Conservation (phyloP, 2,888 invertebrate genomes). For the Pseudococcus jackbeardsleyi region DNA sequence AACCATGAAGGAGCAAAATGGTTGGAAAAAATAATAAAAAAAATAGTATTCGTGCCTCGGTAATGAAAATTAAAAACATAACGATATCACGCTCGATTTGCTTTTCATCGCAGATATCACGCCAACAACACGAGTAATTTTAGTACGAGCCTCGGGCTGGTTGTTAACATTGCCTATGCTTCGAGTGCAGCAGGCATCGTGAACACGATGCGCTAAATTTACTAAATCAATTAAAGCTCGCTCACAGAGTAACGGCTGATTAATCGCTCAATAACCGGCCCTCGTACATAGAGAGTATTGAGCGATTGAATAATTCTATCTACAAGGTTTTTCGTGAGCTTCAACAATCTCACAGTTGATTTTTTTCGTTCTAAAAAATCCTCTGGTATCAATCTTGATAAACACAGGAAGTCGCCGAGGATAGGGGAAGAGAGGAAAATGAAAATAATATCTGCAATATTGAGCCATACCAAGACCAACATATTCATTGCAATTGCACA, state of each 20-base stretch:
- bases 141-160: slow-evolving; percentile 6
- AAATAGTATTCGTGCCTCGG: slow-evolving; percentile 41
- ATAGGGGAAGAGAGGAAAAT: not conserved
- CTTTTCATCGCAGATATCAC: slow-evolving; percentile 33
- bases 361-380: not conserved
- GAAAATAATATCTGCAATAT: not conserved
- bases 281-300: not conserved
- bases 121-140: slow-evolving; percentile 47
- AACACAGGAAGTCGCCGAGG: not conserved
- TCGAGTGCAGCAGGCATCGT: slow-evolving; percentile 45
- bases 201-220: slow-evolving; percentile 54
- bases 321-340: slow-evolving; percentile 4
- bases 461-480: not conserved
- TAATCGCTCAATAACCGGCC: slow-evolving; percentile 41
- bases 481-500: not conserved
- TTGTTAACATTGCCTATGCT: slow-evolving; percentile 22
- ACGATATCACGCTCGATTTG: slow-evolving; percentile 50
- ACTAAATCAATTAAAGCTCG: slow-evolving; percentile 51
- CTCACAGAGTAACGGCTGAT: slow-evolving; percentile 31
- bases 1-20: slow-evolving; percentile 10
- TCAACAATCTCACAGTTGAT: not conserved
- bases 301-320: not conserved
- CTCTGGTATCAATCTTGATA: not conserved
- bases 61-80: slow-evolving; percentile 48
- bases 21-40: slow-evolving; percentile 4